Base-by-base conservation (phyloP, 2,888 invertebrate species). In the Caenorhabditis auriculariae region DNA sequence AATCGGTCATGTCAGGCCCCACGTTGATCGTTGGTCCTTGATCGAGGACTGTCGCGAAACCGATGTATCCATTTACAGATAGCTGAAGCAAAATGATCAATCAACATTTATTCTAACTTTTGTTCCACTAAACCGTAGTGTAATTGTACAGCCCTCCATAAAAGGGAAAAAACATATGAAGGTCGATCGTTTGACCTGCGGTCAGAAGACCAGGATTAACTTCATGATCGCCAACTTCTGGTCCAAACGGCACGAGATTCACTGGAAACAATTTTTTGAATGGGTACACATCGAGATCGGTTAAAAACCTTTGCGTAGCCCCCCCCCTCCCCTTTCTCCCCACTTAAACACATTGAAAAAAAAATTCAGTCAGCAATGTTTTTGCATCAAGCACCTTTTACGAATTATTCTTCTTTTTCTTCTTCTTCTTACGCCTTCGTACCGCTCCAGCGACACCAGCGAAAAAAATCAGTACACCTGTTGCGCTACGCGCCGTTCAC, bases 1-100 rank as follows among this genome's bases (percentile, higher is more conserved):
- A 80, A 57, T 80, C 80, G 9, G 80, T 80, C 47, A 65, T 67
- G 39, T 75, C 76, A n/a, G 78, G 77, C 9, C 80, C 80, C 17
- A 80, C 75, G 49, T 80, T 80, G 50, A 80, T 76, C 12, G 79
- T 80, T n/a, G 80, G 80, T 17, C 80, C 80, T 49, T 80, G 80
- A 48, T 80, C 80, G 5, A 80, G 64, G 2, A 80, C 80, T 6
- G 80, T 80, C 6, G 80, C 80, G 46, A 80, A 80, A 17, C 71
- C 75, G 53, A 80, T 68, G 56, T 77, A 80, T 6, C 80, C 80
- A 50, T 80, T 80, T 2, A 80, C 78, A 17, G 80, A 80, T 43
- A 80, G 71, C 78, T 78, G 49, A n/a, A 51, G 44, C 9, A 24
- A 19, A 21, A 28, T 17, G 23, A 24, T 45, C 27, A 19, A 17